Conservation (phyloP, 2,797 vertebrate species). For the Mormyrus proboscirostris region DNA sequence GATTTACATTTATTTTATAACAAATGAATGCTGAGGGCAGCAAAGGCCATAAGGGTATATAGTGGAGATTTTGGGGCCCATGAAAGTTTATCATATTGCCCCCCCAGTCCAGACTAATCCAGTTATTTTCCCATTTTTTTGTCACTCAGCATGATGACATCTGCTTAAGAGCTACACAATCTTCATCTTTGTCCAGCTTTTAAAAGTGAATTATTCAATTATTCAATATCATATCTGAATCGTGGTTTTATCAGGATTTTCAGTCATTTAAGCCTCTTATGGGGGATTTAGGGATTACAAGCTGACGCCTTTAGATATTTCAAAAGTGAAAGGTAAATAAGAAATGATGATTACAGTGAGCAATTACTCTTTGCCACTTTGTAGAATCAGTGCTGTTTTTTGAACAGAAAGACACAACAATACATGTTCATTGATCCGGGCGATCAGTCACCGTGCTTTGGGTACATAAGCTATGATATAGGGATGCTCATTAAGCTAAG, state of each 20-base stretch:
- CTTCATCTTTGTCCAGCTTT: not conserved
- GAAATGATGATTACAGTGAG: not conserved
- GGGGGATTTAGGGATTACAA: not conserved
- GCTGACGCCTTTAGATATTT: not conserved
- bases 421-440: not conserved
- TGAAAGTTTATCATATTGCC: not conserved
- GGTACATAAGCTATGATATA: not conserved
- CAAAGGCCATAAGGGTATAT: not conserved
- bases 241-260: not conserved
- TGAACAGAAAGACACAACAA: not conserved
- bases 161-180: not conserved
- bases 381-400: not conserved
- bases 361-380: not conserved
- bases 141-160: not conserved
- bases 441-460: not conserved
- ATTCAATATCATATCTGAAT: not conserved
- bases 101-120: not conserved
- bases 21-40: not conserved
- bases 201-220: not conserved
- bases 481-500: not conserved
- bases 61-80: not conserved
- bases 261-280: not conserved
- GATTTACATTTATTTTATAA: constrained; percentile 1
- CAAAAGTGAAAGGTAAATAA: not conserved
- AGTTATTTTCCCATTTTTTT: not conserved